Evolutionary conservation across 2,888 invertebrate species (phyloP), one percentile per base, ranked within the genome.

Genomic region (Mycalesis mineus): DNA sequence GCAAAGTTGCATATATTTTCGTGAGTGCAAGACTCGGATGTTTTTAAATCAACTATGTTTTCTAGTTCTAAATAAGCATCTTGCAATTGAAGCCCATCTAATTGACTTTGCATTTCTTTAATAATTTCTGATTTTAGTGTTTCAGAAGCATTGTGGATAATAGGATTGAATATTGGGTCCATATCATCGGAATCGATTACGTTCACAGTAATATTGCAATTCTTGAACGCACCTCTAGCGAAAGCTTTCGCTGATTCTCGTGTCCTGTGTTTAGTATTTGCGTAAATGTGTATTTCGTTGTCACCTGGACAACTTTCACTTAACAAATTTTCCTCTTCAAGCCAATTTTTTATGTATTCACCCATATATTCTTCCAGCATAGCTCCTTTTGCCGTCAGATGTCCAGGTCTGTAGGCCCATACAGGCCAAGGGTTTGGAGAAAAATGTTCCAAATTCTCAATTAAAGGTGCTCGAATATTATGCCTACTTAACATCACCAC

Each of bases 401-500:
- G 47, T 5, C 78, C 80, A 0, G 68, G 65, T 4, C 72, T 60
- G 15, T 69, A 69, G 8, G 70, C 66, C 78, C 82, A 84, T 51
- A 61, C 57, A 0, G 82, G 79, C 80, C 80, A 84, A 13, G 39
- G 14, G 28, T 78, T 74, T 1, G 84, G 69, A 15, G 78, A 75
- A 0, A 66, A 64, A 36, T 57, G 50, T 22, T 71, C 64, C 1
- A 84, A 59, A 22, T 69, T 69, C 1, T 64, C 64, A 0, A 72
- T 72, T 13, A 85, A 63, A 8, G 87, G 85, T 6, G 82, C 74
- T 7, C 87, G 70, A 5, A 86, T 60, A 55, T 80, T 80, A 62
- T 87, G 87, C 15, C 87, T 73, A 33, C 85, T 80, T 13, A 87
- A 61, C 51, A 84, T 71, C 2, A 84, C 57, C 31, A 84, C 81